These are phyloP conservation scores for Thalassophryne amazonica DNA, from an alignment of 2,797 vertebrate genomes.

Conservation along the genomic window DNA sequence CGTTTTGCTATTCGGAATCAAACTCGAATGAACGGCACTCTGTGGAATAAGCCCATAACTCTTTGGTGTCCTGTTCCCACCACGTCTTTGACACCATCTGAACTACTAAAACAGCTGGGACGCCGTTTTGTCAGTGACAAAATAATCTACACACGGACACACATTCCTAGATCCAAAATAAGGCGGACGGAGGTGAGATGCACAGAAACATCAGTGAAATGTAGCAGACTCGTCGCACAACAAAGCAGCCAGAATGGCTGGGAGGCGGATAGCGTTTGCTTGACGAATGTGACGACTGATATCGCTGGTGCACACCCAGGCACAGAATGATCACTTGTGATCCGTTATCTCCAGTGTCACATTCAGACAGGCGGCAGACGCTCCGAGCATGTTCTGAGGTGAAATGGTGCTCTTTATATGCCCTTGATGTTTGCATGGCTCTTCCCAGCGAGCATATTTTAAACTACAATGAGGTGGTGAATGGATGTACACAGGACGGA, in stretches of 20 bases:
- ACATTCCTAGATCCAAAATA: neutral
- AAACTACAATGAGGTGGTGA: too few relatives aligned
- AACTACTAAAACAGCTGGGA: neutral
- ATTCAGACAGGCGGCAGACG: slow-evolving; percentile 39
- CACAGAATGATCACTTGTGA: slow-evolving; percentile 45
- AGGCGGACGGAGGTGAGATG: slow-evolving; percentile 4
- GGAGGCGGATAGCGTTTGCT: slow-evolving; percentile 33
- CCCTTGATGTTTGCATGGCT: too few relatives aligned
- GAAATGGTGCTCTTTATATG: slow-evolving; percentile 42
- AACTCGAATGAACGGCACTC: too few relatives aligned
- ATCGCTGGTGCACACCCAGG: slow-evolving; percentile 11
- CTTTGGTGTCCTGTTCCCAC: too few relatives aligned
- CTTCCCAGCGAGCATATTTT: too few relatives aligned
- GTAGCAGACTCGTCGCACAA: slow-evolving; percentile 7
- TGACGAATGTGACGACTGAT: slow-evolving; percentile 41
- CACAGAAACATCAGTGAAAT: slow-evolving; percentile 10
- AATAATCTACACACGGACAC: neutral
- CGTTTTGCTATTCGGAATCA: too few relatives aligned
- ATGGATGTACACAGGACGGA: too few relatives aligned
- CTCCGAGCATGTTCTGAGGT: slow-evolving; percentile 37
- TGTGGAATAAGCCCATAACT: too few relatives aligned
- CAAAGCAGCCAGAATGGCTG: slow-evolving; percentile 39
- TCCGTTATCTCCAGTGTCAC: slow-evolving; percentile 30
- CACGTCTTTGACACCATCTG: neutral
- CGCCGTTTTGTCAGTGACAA: neutral